Evolutionary conservation across 2,888 invertebrate species (phyloP).

Genomic region (Rapana venosa): DNA sequence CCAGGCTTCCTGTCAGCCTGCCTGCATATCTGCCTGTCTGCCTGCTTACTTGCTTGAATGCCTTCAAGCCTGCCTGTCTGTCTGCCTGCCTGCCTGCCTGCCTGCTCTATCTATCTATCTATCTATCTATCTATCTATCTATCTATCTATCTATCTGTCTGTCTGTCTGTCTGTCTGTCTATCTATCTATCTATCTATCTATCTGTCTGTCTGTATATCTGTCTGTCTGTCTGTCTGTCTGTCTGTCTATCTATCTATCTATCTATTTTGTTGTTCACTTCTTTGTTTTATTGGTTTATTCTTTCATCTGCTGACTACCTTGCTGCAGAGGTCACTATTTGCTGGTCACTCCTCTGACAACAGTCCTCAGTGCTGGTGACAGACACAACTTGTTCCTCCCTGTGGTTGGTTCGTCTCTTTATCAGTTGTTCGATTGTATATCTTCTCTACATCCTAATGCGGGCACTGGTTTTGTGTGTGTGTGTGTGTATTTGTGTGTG

Average conservation of each 20-base stretch:
- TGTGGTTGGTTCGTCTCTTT: not conserved
- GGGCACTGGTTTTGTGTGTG: not conserved
- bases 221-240: not conserved
- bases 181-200: not conserved
- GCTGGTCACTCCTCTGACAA: too few relatives aligned
- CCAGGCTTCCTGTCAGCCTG: not conserved
- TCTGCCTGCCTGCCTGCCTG: not conserved
- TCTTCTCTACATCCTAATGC: not conserved
- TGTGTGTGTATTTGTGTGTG: slow-evolving; percentile 5
- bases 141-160: not conserved
- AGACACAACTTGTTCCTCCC: not conserved
- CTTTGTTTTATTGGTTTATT: not conserved
- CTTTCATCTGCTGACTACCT: not conserved
- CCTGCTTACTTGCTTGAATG: not conserved
- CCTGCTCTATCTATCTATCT: not conserved
- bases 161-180: not conserved
- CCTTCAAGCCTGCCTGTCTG: too few relatives aligned
- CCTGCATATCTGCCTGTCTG: not conserved
- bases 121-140: not conserved
- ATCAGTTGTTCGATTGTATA: not conserved
- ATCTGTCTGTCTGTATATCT: too few relatives aligned
- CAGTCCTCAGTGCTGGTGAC: too few relatives aligned
- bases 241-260: not conserved
- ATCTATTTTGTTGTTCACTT: not conserved
- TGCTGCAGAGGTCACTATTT: too few relatives aligned